phyloP scores from a whole-genome alignment of 2,888 invertebrate species.

The Dorcus hopei region DNA sequence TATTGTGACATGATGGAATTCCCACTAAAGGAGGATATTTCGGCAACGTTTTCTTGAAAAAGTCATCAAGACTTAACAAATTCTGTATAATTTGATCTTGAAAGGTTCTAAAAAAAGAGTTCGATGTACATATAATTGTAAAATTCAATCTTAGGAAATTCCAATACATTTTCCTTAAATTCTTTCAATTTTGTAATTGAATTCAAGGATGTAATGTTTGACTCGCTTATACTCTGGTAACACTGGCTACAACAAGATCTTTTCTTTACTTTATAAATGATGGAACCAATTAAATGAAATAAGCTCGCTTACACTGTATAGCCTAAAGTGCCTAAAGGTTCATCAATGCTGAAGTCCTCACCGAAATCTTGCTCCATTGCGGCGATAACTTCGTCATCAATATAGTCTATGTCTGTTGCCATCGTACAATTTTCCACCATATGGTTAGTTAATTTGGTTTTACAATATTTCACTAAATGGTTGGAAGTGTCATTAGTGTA shows the following conservation, averaged over 20 bases:
- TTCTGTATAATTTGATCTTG: neutral
- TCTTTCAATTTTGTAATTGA: neutral
- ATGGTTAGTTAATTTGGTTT: neutral
- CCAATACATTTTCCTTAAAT: no score
- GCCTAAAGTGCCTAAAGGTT: no score
- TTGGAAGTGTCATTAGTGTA: no score
- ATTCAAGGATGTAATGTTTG: neutral
- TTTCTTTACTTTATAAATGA: neutral
- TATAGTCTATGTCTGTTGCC: neutral
- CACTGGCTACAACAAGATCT: neutral
- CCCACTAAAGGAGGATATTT: neutral
- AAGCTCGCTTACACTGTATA: no score
- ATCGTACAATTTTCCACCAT: neutral
- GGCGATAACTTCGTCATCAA: no score
- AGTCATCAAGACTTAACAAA: neutral
- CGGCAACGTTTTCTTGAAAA: neutral
- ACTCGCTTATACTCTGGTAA: neutral
- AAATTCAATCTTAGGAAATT: neutral
- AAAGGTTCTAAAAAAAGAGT: neutral
- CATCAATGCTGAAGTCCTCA: no score
- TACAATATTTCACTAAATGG: neutral
- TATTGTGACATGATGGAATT: neutral
- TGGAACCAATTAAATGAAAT: neutral
- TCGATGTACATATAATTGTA: no score
- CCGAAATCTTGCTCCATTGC: no score